A percentile compares a stretch with the other conserved stretches of the same genome.
phyloP scores from a whole-genome alignment of 2,113 vertebrate genomes.

The Pelvicachromis taeniatus region DNA sequence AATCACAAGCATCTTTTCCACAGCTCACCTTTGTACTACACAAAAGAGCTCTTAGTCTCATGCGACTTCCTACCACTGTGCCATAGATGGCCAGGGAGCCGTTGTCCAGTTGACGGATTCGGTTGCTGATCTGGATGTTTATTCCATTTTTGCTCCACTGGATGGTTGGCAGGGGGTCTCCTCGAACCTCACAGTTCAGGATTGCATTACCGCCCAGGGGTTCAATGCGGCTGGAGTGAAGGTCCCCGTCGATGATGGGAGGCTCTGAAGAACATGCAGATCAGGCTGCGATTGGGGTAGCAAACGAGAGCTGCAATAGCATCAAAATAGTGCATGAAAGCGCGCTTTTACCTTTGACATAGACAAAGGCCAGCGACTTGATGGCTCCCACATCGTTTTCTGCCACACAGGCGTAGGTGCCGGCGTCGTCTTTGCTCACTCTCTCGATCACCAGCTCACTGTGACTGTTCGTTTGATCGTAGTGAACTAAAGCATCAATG shows the following conservation, averaged over 20 bases:
- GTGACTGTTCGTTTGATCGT: slow-evolving; percentile 77
- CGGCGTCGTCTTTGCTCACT: slow-evolving; percentile 86
- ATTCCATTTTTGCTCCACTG: slow-evolving; percentile 89
- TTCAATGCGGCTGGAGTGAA: slow-evolving; percentile 83
- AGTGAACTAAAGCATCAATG: slow-evolving; percentile 68
- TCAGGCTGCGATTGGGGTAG: not conserved
- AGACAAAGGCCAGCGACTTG: slow-evolving; percentile 87
- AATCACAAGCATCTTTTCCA: not conserved
- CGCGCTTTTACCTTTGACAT: slow-evolving; percentile 84
- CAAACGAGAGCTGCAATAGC: not conserved
- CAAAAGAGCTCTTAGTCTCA: not conserved
- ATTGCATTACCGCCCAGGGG: slow-evolving; percentile 88
- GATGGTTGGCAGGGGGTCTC: slow-evolving; percentile 89
- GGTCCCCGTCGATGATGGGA: slow-evolving; percentile 89
- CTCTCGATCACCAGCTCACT: slow-evolving; percentile 88
- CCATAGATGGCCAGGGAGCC: slow-evolving; percentile 93
- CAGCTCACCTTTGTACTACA: not conserved
- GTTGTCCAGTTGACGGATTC: slow-evolving; percentile 85
- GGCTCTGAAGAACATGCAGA: slow-evolving; percentile 76
- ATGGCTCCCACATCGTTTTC: slow-evolving; percentile 86
- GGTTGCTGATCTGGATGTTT: slow-evolving; percentile 77
- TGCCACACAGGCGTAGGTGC: slow-evolving; percentile 89
- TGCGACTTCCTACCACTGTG: slow-evolving; percentile 80
- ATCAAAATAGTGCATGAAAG: not conserved
- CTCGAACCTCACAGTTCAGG: slow-evolving; percentile 90